A percentile compares a stretch with the other conserved stretches of the same genome.
Evolutionary conservation across 2,113 vertebrate species (phyloP).

Genomic region (Sclerurus mexicanus): DNA sequence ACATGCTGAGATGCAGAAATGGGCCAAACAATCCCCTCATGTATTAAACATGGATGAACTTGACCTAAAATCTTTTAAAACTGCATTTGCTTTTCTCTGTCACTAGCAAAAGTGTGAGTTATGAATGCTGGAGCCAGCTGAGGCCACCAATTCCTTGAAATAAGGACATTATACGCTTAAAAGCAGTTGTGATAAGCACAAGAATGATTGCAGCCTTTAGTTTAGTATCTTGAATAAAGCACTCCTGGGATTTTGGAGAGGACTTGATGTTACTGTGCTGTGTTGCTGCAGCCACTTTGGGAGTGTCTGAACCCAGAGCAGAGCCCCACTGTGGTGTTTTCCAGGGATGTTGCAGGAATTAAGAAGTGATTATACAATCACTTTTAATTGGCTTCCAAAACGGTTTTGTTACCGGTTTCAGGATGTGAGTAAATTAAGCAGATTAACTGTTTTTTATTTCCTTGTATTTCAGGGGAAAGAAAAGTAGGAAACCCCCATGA

Average conservation of each 20-base stretch:
- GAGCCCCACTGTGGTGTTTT: not conserved
- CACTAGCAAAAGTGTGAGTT: not conserved
- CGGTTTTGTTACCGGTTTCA: not conserved
- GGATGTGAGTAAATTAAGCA: not conserved
- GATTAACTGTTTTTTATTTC: not conserved
- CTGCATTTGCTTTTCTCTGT: not conserved
- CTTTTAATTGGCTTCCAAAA: not conserved
- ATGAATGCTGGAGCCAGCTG: not conserved
- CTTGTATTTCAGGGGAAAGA: not conserved
- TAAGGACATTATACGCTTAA: not conserved
- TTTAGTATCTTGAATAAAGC: not conserved
- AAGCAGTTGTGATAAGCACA: not conserved
- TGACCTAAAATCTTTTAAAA: slow-evolving; percentile 12
- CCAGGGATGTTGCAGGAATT: not conserved
- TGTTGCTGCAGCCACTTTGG: not conserved
- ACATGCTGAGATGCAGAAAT: not conserved
- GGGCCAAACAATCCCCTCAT: not conserved
- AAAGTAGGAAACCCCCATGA: not conserved
- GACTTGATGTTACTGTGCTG: not conserved
- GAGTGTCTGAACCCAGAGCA: not conserved
- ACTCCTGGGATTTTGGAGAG: not conserved
- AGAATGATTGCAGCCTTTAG: not conserved
- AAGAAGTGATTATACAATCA: not conserved
- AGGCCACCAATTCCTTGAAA: not conserved
- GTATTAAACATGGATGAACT: not conserved